These are phyloP conservation scores for Dromaius novaehollandiae DNA, from an alignment of 2,113 vertebrate genomes.

Conservation along the genomic window DNA sequence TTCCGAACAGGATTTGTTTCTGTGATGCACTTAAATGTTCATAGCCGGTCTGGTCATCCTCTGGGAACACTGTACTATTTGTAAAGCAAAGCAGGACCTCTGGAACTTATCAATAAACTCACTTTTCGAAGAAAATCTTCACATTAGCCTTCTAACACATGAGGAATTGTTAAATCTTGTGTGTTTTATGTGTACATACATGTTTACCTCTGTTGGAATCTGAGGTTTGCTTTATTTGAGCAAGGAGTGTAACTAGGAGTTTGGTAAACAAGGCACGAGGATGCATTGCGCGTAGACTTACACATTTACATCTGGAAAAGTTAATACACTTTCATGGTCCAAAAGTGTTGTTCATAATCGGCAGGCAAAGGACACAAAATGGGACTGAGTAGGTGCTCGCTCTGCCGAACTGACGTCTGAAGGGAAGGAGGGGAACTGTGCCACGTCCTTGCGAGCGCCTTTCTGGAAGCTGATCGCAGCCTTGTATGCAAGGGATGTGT, in stretches of 20 bases:
- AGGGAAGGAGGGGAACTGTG: not conserved
- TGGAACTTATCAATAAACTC: not conserved
- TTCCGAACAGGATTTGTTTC: not conserved
- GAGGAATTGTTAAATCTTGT: not conserved
- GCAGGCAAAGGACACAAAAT: not conserved
- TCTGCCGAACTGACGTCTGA: not conserved
- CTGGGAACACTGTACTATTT: not conserved
- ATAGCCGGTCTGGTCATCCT: not conserved
- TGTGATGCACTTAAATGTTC: not conserved
- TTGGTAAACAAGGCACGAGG: not conserved
- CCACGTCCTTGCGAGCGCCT: not conserved
- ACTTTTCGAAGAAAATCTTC: not conserved
- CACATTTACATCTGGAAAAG: not conserved
- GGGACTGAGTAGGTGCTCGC: not conserved
- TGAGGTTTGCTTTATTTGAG: not conserved
- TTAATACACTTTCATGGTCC: not conserved
- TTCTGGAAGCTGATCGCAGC: not conserved
- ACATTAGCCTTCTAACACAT: fast-evolving
- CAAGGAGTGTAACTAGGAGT: not conserved
- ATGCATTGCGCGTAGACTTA: not conserved
- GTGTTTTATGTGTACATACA: not conserved
- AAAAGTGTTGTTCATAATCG: not conserved
- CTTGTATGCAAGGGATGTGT: not conserved
- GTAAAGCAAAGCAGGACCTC: not conserved
- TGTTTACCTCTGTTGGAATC: not conserved